Base-by-base conservation (phyloP, 2,113 vertebrate species). In the Camelus bactrianus region DNA sequence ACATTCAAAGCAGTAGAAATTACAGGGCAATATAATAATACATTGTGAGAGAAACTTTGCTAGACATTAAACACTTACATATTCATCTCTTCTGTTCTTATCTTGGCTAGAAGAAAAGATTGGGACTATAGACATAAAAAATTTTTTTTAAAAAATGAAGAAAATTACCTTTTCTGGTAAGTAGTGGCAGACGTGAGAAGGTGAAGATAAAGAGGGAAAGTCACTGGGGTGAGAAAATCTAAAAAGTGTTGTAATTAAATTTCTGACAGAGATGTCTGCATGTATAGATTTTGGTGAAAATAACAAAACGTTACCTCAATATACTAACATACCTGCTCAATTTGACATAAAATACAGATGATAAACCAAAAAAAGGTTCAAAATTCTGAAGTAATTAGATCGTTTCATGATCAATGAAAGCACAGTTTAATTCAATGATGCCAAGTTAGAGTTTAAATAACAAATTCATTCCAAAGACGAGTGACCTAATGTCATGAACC, bases 361-460 rank as follows among this genome's bases (percentile, higher is more conserved):
- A 56, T 28, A 70, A 90, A 54, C 17, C 72, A 91, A 54, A 10
- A 77, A 16, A 90, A 89, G 65, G 14, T 72, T 60, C 12, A 85
- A 7, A 38, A n/a, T 98, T 98, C 97, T 97, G 28, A 92, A 98
- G 89, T 97, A 98, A 98, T 97, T 98, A 98, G 91, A 97, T 94
- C 97, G 98, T 85, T 98, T 98, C 98, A 98, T 97, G 98, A 98
- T 97, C 98, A 98, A 98, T 98, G 98, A 98, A 98, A 98, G 94
- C 89, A 83, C 93, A 98, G 98, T 98, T 98, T 98, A 98, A 99
- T 98, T 98, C 94, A 98, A 97, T 98, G 97, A 99, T 98, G 98
- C 98, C 30, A 98, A 98, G 95, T 98, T 99, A 99, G 98, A 98
- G 99, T 99, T 99, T 99, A 99, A 99, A 99, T 98, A 99, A 98